Conservation (phyloP, 2,797 vertebrate species). For the Ataeniobius toweri region DNA sequence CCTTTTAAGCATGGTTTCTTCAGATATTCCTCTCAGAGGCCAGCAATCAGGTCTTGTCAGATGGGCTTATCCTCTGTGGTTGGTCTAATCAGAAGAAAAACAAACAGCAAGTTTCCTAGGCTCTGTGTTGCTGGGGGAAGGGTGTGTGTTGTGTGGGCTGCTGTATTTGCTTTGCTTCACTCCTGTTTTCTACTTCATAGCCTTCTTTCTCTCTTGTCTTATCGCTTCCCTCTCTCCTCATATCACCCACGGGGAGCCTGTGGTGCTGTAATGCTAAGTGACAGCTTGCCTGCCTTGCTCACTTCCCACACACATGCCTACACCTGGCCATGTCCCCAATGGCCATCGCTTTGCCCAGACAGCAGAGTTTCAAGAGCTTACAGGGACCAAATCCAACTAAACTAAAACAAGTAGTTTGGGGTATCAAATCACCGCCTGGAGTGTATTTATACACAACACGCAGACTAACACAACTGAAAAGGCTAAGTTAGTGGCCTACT, state of each 20-base stretch:
- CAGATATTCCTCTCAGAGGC: constrained; percentile 34
- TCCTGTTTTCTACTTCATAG: constrained; percentile 42
- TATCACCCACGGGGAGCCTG: constrained; percentile 65
- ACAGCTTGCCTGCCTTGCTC: constrained; percentile 81
- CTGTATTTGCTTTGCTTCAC: constrained; percentile 33
- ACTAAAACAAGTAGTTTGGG: constrained; percentile 23
- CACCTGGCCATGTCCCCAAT: constrained; percentile 66
- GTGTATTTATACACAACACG: constrained; percentile 49
- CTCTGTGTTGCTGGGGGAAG: constrained; percentile 28
- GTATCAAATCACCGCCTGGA: constrained; percentile 43
- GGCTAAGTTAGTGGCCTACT: constrained; percentile 23
- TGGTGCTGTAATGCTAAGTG: constrained; percentile 85
- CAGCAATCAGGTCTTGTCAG: constrained; percentile 51
- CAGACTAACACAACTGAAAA: constrained; percentile 26
- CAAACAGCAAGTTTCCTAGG: constrained; percentile 61
- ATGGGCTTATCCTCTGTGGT: constrained; percentile 48
- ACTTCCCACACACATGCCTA: constrained; percentile 74
- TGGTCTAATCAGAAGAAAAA: constrained; percentile 60
- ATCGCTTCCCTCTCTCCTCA: constrained; percentile 62
- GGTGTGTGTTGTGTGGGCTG: constrained; percentile 49
- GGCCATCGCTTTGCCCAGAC: constrained; percentile 80
- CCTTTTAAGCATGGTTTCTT: constrained; percentile 23
- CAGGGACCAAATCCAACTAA: constrained; percentile 38
- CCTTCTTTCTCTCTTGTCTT: constrained; percentile 46
- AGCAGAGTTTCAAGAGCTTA: constrained; percentile 65